Evolutionary conservation across 2,113 vertebrate species (phyloP).

Genomic region (Murina feae): DNA sequence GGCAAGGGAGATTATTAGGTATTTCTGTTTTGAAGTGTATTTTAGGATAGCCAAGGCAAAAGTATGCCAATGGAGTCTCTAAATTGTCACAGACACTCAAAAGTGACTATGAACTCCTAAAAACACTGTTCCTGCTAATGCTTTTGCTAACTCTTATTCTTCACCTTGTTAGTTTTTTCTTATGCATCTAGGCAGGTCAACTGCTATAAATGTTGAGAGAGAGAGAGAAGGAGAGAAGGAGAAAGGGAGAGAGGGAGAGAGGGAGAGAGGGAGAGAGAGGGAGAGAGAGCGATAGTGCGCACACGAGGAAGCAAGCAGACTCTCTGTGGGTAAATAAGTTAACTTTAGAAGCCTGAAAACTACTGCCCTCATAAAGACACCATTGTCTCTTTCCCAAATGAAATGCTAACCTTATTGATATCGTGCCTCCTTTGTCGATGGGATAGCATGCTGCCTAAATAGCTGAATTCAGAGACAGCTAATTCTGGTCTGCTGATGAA

Average conservation of each 20-base stretch:
- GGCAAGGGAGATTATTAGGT: background rate
- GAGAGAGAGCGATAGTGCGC: rapidly evolving
- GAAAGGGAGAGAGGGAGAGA: no score
- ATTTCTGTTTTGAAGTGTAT: slow-evolving; percentile 31
- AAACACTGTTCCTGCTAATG: background rate
- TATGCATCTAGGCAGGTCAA: background rate
- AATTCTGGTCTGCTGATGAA: slow-evolving; percentile 5
- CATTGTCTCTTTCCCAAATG: background rate
- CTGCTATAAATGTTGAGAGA: background rate
- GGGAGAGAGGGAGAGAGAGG: no score
- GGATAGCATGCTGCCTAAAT: background rate
- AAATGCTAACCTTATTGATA: background rate
- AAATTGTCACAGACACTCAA: background rate
- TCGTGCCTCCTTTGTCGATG: background rate
- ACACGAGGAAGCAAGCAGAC: background rate
- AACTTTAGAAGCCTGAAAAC: slow-evolving; percentile 1
- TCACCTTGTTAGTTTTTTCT: background rate
- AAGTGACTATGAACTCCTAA: background rate
- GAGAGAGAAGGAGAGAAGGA: no score
- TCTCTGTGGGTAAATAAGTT: background rate
- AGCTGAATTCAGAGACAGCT: background rate
- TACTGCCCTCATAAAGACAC: background rate
- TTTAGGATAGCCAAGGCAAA: slow-evolving; percentile 1
- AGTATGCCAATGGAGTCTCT: background rate
- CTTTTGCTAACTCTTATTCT: background rate